Evolutionary conservation across 2,888 invertebrate genomes (phyloP), one percentile per base, ranked within the genome.

Genomic region (Dilophus febrilis): DNA sequence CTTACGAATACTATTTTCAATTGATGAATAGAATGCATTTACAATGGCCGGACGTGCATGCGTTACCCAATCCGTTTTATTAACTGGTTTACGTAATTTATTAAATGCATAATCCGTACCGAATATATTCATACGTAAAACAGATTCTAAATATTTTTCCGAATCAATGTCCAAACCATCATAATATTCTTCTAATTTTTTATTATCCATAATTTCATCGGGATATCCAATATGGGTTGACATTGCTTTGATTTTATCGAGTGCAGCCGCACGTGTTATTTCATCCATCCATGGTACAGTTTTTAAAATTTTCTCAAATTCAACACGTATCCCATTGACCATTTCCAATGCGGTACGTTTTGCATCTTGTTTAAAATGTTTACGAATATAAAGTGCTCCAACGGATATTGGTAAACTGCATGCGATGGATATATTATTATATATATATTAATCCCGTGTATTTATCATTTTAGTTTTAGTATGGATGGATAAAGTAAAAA

Each of bases 281-380:
- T 75, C 73, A 54, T 94, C 92, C 94, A 95, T 94, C 94, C 94
- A 95, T 35, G 82, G 80, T 12, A 91, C 77, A 42, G 75, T 69
- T 14, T 71, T 66, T 40, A 91, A 59, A 26, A 91, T 86, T 49
- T 81, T 74, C 44, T 74, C 71, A 64, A 92, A 92, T 48, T 88
- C 80, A 40, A 68, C 65, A 44, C 83, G 73, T 49, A 95, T 88
- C 49, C 86, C 81, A 40, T 71, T 67, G 0, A 91, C 90, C 85
- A 92, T 88, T 58, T 86, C 84, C 45, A 84, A 59, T 1, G 88
- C 90, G 48, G 77, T 80, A 37, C 74, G 70, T 57, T 87, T 84
- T 0, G 88, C 82, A 40, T 80, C 75, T 55, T 87, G 79, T 48
- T 86, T 76, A 66, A 91, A 91, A 57, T 85, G 83, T 55, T 83